Base-by-base conservation (phyloP, 2,888 invertebrate species). In the Limnephilus lunatus region DNA sequence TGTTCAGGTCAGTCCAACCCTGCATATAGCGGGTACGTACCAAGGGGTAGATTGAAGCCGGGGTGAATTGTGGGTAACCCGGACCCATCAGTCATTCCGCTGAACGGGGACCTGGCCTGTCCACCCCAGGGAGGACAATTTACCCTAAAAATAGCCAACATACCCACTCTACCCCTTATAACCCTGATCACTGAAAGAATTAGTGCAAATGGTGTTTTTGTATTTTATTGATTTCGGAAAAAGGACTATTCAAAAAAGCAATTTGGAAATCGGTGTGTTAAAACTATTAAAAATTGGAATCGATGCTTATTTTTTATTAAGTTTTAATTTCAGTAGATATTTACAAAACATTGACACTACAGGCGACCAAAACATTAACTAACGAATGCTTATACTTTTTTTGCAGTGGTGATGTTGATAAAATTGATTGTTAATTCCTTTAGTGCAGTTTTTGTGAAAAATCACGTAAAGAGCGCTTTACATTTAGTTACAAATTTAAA, bases 121-220 rank as follows among this genome's bases (percentile, higher is more conserved):
- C 93, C 86, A 94, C 93, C 25, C 93, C 89, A 87, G 95, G 94
- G 91, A 32, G 82, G 82, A 32, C 32, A 32, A 82, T 31, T 32
- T 82, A 82, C 82, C 82, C 82, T 82, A 82, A 82, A 82, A 82
- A 82, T 82, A 82, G 82, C 82, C 32, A 82, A 31, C 81, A 31
- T 15, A 19, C 31, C 32, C 82, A 32, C 82, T 3, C n/a, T 15
- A 48, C 14, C 31, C 81, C 30, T 4, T 31, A 1, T n/a, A 7
- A 25, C 25, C 68, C n/a, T 68, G 68, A 68, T 68, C 68, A 68
- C 68, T 25, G 68, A 25, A 68, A 68, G 68, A 68, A 68, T 68
- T 68, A 68, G 68, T n/a, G 68, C 25, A 25, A 68, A n/a, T 68
- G 25, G 25, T 68, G 68, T n/a, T 68, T 68, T 68, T 68, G 25